phyloP scores from a whole-genome alignment of 2,797 vertebrate species.

The Acanthornis magna region DNA sequence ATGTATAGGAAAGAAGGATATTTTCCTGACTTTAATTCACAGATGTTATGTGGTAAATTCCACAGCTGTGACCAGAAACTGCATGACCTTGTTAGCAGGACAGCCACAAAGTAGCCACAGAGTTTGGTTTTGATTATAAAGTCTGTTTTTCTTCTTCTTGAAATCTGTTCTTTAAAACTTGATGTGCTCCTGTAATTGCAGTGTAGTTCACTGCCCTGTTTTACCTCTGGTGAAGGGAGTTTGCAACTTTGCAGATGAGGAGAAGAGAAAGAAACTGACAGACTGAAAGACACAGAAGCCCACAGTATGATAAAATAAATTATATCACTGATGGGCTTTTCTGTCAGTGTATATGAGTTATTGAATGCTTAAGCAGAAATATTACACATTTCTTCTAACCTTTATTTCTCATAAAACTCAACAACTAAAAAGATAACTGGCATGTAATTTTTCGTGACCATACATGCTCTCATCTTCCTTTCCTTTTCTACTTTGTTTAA shows the following conservation, averaged over 20 bases:
- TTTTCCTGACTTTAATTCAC: slow-evolving; percentile 20
- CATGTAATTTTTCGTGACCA: not conserved
- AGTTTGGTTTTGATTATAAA: slow-evolving; percentile 67
- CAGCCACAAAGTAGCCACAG: slow-evolving; percentile 47
- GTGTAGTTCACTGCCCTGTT: slow-evolving; percentile 41
- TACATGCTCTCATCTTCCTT: not conserved
- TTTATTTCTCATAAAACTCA: not conserved
- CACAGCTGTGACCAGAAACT: slow-evolving; percentile 46
- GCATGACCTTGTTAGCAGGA: slow-evolving; percentile 32
- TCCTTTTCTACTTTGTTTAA: not conserved
- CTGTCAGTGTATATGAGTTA: slow-evolving; percentile 11
- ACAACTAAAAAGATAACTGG: not conserved
- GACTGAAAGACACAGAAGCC: not conserved
- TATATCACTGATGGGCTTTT: not conserved
- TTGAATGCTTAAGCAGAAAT: not conserved
- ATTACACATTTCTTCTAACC: not conserved
- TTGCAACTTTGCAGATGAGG: slow-evolving; percentile 3
- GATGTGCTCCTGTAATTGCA: slow-evolving; percentile 49
- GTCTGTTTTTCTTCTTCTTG: slow-evolving; percentile 59
- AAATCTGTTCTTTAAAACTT: slow-evolving; percentile 50
- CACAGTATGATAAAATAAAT: not conserved
- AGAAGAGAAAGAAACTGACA: not conserved
- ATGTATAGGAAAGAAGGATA: not conserved
- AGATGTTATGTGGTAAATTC: slow-evolving; percentile 52
- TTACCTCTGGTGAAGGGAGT: not conserved